Base-by-base conservation (phyloP, 2,113 vertebrate species). In the Nothoprocta perdicaria region DNA sequence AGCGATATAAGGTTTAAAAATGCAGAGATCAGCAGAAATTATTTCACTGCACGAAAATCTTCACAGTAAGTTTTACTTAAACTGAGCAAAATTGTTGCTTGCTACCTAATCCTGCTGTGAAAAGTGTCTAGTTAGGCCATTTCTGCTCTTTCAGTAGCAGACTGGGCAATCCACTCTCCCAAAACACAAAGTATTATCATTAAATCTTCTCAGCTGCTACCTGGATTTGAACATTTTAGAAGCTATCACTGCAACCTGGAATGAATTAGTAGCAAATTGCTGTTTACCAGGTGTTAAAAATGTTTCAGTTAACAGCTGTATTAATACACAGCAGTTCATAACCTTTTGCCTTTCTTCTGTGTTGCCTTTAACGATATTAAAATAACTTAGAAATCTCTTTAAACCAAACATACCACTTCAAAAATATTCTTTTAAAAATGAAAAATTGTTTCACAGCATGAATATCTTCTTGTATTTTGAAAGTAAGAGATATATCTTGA, bases 1-100 rank as follows among this genome's bases (percentile, higher is more conserved):
- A 89, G 69, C 31, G n/a, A 93, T 66, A 90, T 67, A 71, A 95
- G 95, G 67, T 93, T 94, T 78, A 94, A 97, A 97, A 95, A 78
- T 65, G 53, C 75, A 52, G 89, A 81, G 81, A 96, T 89, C 86
- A 91, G 61, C 84, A 95, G 71, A 96, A 96, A 89, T 88, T 55
- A 76, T 79, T 91, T 96, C 50, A 53, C 24, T 67, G 72, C 7
- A 61, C 52, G 90, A 80, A 94, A 93, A 65, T 38, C 33, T 16
- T 93, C 41, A 41, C 23, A 82, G 43, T 33, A 92, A 93, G 26
- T 1, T 89, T 89, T 81, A 12, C 16, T 80, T 89, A 38, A 63
- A 29, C 65, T 55, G 10, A 68, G 66, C n/a, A 50, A 53, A 18
- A 33, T 21, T 82, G 84, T 58, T 72, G 12, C 55, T 90, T 90